Base-by-base conservation (phyloP, 2,797 vertebrate species). In the Acipenser transmontanus region DNA sequence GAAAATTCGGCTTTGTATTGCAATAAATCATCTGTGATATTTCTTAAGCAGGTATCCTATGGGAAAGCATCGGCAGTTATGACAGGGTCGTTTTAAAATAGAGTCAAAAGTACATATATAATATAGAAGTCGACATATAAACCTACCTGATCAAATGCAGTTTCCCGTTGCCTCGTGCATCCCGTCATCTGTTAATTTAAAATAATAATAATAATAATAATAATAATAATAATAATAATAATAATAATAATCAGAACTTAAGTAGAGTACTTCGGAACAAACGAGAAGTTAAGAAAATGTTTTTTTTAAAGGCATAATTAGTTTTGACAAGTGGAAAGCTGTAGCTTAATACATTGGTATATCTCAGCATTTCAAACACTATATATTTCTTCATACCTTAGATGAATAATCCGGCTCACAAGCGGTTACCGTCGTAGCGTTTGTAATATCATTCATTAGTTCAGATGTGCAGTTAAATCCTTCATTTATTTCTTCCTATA, bases 11-110 rank as follows among this genome's bases (percentile, higher is more conserved):
- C 10, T 50, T 71, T 77, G 68, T 93, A 93, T 66, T 82, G 66
- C 6, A 69, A 71, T 76, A 99, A 68, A 67, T 98, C 93, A 56
- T 79, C 77, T 1, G 76, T 84, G 78, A 98, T 96, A 64, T 85
- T 91, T 20, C 48, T 74, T 70, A 92, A 73, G 78, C 96, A 98
- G 64, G 83, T 82, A 2, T 10, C 74, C 95, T 98, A 80, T n/a
- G 50, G 57, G 57, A 68, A 69, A 0, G 4, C 34, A 34, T 34
- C 34, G 34, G 34, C 34, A 34, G 34, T 34, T 34, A 34, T 66
- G 20, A 64, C 34, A 59, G 4, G 4, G 34, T 34, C 34, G 4
- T 34, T 34, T 34, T 3, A 34, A 34, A 34, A 34, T 34, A 34
- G 3, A 34, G 34, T 34, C 34, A 3, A 34, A 34, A 34, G 34